A percentile compares a stretch with the other conserved stretches of the same genome.
These are phyloP conservation scores for Drosophila robusta DNA, from an alignment of 2,888 invertebrate genomes.

Conservation along the genomic window DNA sequence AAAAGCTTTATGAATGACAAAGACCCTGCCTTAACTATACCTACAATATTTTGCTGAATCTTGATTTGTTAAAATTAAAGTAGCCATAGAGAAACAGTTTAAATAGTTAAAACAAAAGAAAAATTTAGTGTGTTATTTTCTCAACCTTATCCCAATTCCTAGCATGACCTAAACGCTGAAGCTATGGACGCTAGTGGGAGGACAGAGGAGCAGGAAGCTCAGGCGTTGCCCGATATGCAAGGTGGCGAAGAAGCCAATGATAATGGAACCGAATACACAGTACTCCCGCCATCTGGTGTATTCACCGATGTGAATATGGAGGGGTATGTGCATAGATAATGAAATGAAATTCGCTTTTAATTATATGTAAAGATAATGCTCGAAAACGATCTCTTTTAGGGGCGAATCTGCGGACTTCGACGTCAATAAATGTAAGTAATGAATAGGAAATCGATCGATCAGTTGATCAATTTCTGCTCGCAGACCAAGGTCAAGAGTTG, in stretches of 20 bases:
- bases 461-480: background rate
- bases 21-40: too few species aligned
- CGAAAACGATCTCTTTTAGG: background rate
- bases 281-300: background rate
- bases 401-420: background rate
- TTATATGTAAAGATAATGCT: too few species aligned
- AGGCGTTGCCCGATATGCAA: background rate
- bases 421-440: constrained; percentile 5
- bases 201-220: background rate
- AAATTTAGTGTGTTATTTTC: background rate
- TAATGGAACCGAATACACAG: background rate
- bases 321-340: background rate
- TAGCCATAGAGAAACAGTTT: constrained; percentile 1
- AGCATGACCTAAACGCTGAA: constrained; percentile 6
- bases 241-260: background rate
- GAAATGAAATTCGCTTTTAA: too few species aligned
- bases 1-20: too few species aligned
- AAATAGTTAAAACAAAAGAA: background rate
- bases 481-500: background rate
- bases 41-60: too few species aligned
- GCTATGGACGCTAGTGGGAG: constrained; percentile 11
- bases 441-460: background rate
- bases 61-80: background rate
- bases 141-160: background rate
- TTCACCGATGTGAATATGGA: background rate